Evolutionary conservation across 2,888 invertebrate species (phyloP).

Genomic region (Phyllotreta striolata): DNA sequence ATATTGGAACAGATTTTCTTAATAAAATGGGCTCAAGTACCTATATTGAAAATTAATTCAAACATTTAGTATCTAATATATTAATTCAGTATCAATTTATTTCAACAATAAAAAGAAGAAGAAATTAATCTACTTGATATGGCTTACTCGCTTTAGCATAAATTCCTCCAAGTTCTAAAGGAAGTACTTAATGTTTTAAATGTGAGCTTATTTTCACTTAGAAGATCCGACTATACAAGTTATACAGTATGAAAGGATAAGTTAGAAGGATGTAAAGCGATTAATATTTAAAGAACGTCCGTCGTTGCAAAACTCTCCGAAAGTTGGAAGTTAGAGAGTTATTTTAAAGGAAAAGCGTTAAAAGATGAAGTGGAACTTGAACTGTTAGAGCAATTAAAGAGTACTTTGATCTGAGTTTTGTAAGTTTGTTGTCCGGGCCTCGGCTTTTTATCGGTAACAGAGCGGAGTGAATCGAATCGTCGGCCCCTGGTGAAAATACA

Average conservation of each 20-base stretch:
- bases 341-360: conserved; percentile 28
- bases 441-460: conserved; percentile 46
- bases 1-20: no score
- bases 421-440: conserved; percentile 43
- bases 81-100: no score
- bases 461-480: conserved; percentile 46
- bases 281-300: conserved; percentile 24
- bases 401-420: conserved; percentile 45
- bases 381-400: conserved; percentile 44
- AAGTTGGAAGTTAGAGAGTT: conserved; percentile 20
- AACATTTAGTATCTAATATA: no score
- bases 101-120: no score
- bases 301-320: conserved; percentile 5
- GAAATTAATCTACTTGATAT: not conserved
- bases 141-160: not conserved
- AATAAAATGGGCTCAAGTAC: no score
- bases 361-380: conserved; percentile 35
- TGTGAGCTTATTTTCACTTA: not conserved
- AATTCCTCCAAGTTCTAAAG: conserved; percentile 7
- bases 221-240: not conserved
- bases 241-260: conserved; percentile 12
- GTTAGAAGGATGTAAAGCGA: conserved; percentile 5
- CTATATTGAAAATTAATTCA: no score
- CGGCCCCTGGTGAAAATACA: conserved; percentile 50
- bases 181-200: conserved; percentile 6